Percentiles rank a stretch among this genome's conserved stretches.
Evolutionary conservation across 2,888 invertebrate species (phyloP).

Genomic region (Lacanobia oleracea): DNA sequence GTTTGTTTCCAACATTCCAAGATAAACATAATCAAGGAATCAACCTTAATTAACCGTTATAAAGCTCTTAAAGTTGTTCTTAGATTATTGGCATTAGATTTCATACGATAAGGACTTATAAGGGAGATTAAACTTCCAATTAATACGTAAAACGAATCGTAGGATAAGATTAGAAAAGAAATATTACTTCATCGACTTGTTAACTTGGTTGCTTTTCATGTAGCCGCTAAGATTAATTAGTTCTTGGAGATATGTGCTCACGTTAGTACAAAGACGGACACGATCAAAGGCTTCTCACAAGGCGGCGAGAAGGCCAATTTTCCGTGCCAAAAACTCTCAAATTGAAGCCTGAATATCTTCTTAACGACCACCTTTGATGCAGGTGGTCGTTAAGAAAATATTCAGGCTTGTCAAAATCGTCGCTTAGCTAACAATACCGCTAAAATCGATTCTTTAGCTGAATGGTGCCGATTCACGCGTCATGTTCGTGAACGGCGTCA

Average conservation of each 20-base stretch:
- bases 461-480: no score
- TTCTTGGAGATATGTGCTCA: not conserved
- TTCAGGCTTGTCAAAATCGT: no score
- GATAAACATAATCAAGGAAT: constrained; percentile 11
- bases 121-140: constrained; percentile 1
- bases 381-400: no score
- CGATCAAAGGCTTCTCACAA: not conserved
- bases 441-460: no score
- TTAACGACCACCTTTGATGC: no score
- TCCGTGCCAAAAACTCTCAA: no score
- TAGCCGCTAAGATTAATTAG: constrained; percentile 8
- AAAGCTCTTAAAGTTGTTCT: not conserved
- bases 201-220: constrained; percentile 3
- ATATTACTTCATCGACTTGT: constrained; percentile 3
- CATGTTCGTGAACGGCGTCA: no score
- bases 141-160: not conserved
- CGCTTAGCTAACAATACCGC: no score
- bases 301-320: no score
- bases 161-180: not conserved
- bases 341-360: no score
- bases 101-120: constrained; percentile 14
- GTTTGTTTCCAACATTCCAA: constrained; percentile 2
- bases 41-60: constrained; percentile 2
- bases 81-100: constrained; percentile 22
- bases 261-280: not conserved